Evolutionary conservation across 1,140 invertebrate genomes (phyloP).

Genomic region (Lucilia sericata): DNA sequence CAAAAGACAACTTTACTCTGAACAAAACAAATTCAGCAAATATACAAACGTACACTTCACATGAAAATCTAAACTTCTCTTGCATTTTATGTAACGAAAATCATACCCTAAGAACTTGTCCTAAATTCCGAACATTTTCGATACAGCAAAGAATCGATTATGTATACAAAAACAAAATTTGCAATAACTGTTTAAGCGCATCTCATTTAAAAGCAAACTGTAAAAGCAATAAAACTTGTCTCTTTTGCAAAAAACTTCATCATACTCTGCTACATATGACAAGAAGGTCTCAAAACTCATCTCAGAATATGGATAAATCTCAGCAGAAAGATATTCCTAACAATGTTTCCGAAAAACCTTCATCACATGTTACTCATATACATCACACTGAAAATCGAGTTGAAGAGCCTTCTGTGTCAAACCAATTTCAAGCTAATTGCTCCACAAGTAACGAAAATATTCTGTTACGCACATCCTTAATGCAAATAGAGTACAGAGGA

Average conservation of each 20-base stretch:
- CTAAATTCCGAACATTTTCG: neutral
- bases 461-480: conserved; percentile 1
- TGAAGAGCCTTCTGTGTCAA: too few species aligned
- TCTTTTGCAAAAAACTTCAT: neutral
- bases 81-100: neutral
- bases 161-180: conserved; percentile 2
- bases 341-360: too few species aligned
- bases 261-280: neutral
- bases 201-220: neutral
- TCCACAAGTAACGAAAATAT: neutral
- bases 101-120: neutral
- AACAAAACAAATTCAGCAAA: neutral
- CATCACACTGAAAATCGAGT: conserved; percentile 11
- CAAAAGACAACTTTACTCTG: neutral
- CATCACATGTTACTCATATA: neutral
- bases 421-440: too few species aligned
- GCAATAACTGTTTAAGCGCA: neutral
- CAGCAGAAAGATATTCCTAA: too few species aligned
- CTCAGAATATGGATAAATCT: too few species aligned
- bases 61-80: neutral
- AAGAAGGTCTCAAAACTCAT: neutral
- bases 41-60: neutral
- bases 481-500: conserved; percentile 14
- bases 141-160: neutral
- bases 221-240: neutral